A percentile compares a stretch with the other conserved stretches of the same genome.
These are phyloP conservation scores for Elysia crispata DNA, from an alignment of 2,888 invertebrate genomes.

Conservation along the genomic window DNA sequence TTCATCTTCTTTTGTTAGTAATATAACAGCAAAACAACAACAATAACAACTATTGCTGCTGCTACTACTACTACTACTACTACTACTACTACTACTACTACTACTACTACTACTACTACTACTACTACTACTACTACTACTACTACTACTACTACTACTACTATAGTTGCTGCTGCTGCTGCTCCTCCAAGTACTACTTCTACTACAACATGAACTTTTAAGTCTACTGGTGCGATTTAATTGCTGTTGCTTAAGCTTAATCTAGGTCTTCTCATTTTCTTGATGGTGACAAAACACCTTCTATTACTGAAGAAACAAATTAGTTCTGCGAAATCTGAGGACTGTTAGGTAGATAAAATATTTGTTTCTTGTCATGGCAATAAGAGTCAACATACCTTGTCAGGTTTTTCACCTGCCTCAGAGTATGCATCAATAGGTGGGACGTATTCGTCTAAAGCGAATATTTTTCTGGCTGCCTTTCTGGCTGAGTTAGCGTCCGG, in stretches of 20 bases:
- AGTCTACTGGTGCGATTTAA: too few species aligned
- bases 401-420: neutral
- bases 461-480: neutral
- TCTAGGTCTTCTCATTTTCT: too few species aligned
- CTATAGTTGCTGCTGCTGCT: neutral
- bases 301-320: too few species aligned
- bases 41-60: too few species aligned
- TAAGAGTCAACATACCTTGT: neutral
- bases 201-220: neutral
- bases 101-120: slow-evolving; percentile 14
- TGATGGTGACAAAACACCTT: too few species aligned
- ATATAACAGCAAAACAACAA: slow-evolving; percentile 20
- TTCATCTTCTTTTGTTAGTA: neutral
- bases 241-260: too few species aligned
- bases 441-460: neutral
- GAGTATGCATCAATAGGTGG: slow-evolving; percentile 6
- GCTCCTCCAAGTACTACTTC: neutral
- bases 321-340: too few species aligned
- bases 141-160: neutral
- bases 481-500: neutral
- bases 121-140: slow-evolving; percentile 23
- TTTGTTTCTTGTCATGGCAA: neutral
- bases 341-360: too few species aligned
- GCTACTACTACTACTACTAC: slow-evolving; percentile 31
- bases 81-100: slow-evolving; percentile 20